Base-by-base conservation (phyloP, 2,888 invertebrate genomes). In the Diploptera punctata region DNA sequence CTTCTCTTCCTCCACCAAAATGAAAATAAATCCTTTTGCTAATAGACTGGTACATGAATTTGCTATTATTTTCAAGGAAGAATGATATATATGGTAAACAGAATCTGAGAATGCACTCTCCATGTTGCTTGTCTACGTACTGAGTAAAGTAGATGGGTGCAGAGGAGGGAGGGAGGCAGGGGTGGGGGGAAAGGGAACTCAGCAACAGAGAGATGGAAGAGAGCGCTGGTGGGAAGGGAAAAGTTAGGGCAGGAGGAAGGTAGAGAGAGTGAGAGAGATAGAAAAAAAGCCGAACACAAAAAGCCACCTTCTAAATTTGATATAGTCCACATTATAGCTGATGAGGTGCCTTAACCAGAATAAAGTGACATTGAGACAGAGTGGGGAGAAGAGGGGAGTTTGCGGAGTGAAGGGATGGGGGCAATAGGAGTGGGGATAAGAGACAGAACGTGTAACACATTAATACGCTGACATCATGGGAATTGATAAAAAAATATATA, bases 1-100 rank as follows among this genome's bases (percentile, higher is more conserved):
- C 16, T 31, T 52, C 24, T 24, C 38, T 33, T 72, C 62, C 57
- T 43, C 65, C 72, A 62, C 77, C 79, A 78, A 81, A 84, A 85
- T 84, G 85, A 85, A 84, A 84, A 85, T 85, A 85, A 85, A 85
- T 85, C 83, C 84, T 83, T 83, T 83, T 83, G 82, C 84, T 85
- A 85, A 85, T 85, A 85, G 84, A 84, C 84, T 82, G 83, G 81
- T 85, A 85, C 85, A 85, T 81, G 85, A 83, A 83, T 84, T 81
- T 80, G 85, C 84, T 85, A 84, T 85, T 85, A 84, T 84, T 85
- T 84, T 82, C 83, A 82, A 84, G 84, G 81, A 83, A 82, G 82
- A 82, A 81, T 83, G 83, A 82, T 83, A 82, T 82, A 82, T 82
- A 83, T 83, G 83, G 82, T 82, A 83, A 83, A 83, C 81, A 82